Evolutionary conservation across 2,888 invertebrate genomes (phyloP), one percentile per base, ranked within the genome.

Genomic region (Tridacna gigas): DNA sequence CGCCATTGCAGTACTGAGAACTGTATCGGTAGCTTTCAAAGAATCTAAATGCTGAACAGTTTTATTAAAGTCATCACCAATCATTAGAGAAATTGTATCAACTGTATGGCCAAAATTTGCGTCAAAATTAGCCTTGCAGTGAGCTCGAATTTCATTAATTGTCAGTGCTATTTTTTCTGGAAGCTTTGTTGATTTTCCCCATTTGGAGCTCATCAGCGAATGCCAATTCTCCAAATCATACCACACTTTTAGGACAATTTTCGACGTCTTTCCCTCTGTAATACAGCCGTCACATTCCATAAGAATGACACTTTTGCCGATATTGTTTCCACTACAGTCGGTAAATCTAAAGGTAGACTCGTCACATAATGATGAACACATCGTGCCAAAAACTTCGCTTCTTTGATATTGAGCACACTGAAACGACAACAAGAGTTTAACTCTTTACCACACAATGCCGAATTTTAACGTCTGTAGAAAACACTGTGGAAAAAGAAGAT

Each of bases 331-430:
- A 87, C 96, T 96, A 91, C 97, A 97, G 15, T 96, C 95, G 18
- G 96, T 91, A 18, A 96, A 96, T 76, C 95, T 60, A 0, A 93
- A 95, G 63, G 95, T 95, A 79, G 95, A 94, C 48, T 95, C 95
- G 26, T 95, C 93, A 92, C 97, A 97, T 22, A 97, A 92, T 0
- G 96, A 96, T n/a, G 95, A 95, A 92, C 97, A 97, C 22, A 97
- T 93, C 83, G 96, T 96, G 60, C 97, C 97, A 74, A 96, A 95
- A 12, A 96, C 96, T 80, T 95, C 91, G 13, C 96, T 96, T 83
- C 95, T 95, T 79, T 95, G 94, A 92, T 96, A 94, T 25, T 90
- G 80, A 11, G 89, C 74, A 79, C 94, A 94, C 94, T 94, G 89
- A 28, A 90, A 71, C 2, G 15, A 65, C 11, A 22, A n/a, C 22